Percentiles rank a stretch among this genome's conserved stretches.
These are phyloP conservation scores for Tupaia tana DNA, from an alignment of 2,113 vertebrate genomes.

Conservation along the genomic window DNA sequence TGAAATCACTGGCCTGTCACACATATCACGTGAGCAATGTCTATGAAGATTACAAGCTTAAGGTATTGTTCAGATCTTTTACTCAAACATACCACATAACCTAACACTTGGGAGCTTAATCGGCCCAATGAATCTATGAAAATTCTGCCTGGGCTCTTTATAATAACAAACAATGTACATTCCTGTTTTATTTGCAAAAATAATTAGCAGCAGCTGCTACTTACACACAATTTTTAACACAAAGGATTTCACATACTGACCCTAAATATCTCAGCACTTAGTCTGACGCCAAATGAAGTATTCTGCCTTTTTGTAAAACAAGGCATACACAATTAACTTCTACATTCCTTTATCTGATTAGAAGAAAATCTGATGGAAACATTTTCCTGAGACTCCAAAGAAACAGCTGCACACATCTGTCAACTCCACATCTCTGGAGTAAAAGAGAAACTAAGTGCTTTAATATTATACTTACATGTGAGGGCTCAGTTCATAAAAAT, in stretches of 20 bases:
- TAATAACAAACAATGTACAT: conserved; percentile 49
- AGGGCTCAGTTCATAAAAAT: conserved; percentile 99
- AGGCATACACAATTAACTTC: conserved; percentile 68
- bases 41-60: neutral
- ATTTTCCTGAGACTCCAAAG: conserved; percentile 60
- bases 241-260: conserved; percentile 50
- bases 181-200: conserved; percentile 63
- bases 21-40: neutral
- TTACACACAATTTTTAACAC: conserved; percentile 35
- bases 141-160: neutral
- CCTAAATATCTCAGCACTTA: conserved; percentile 36
- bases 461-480: conserved; percentile 94
- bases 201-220: conserved; percentile 65
- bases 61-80: neutral
- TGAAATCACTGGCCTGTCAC: neutral
- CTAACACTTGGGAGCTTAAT: neutral
- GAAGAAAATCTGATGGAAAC: conserved; percentile 50
- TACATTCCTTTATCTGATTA: conserved; percentile 47
- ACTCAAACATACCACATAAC: neutral
- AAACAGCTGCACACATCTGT: conserved; percentile 85
- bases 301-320: conserved; percentile 68
- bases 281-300: conserved; percentile 19
- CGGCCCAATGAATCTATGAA: neutral
- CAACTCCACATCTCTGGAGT: neutral
- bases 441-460: conserved; percentile 60